Percentiles rank a stretch among this genome's conserved stretches.
Conservation (phyloP, 1,140 invertebrate genomes). For the Fopius arisanus region DNA sequence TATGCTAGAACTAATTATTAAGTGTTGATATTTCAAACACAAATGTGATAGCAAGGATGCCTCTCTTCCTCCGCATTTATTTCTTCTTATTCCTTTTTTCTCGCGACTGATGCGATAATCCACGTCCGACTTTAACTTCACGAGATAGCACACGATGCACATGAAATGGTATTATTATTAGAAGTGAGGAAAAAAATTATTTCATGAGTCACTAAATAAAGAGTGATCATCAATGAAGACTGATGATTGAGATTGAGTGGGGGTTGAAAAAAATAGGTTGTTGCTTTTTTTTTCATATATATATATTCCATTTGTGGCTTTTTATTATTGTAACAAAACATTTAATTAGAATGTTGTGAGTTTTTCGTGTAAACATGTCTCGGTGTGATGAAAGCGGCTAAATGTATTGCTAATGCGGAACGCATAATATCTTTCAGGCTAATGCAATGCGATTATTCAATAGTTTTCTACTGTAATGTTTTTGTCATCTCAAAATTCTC, state of each 20-base stretch:
- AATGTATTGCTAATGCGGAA: slow-evolving; percentile 34
- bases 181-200: background rate
- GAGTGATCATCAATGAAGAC: background rate
- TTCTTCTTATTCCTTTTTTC: background rate
- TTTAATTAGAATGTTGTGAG: slow-evolving; percentile 53
- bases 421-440: slow-evolving; percentile 44
- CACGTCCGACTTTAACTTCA: background rate
- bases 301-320: slow-evolving; percentile 41
- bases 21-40: slow-evolving; percentile 46
- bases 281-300: background rate
- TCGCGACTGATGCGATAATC: background rate
- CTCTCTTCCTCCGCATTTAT: background rate
- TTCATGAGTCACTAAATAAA: background rate
- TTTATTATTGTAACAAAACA: slow-evolving; percentile 60
- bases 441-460: slow-evolving; percentile 57
- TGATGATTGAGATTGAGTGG: background rate
- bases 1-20: slow-evolving; percentile 50
- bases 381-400: slow-evolving; percentile 35
- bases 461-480: slow-evolving; percentile 55
- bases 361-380: slow-evolving; percentile 34
- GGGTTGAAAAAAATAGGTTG: background rate
- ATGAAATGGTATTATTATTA: background rate
- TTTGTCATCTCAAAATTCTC: background rate
- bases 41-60: background rate
- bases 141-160: background rate